Conservation (phyloP, 2,113 vertebrate species). For the Trinectes maculatus region DNA sequence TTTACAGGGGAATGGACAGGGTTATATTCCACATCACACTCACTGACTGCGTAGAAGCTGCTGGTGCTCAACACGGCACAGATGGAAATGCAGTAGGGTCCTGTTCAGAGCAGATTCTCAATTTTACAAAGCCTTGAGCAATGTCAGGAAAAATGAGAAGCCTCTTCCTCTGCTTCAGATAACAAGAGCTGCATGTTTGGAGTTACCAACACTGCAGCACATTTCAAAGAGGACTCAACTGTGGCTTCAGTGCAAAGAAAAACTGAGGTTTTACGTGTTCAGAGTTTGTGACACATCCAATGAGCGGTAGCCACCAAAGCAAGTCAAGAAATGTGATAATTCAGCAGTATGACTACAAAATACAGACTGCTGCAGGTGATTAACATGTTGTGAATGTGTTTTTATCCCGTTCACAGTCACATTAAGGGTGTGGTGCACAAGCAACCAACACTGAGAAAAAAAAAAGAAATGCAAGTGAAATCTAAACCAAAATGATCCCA, state of each 20-base stretch:
- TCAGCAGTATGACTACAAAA: neutral
- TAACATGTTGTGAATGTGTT: neutral
- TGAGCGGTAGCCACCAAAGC: neutral
- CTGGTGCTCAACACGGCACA: slow-evolving; percentile 23
- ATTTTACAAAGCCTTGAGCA: slow-evolving; percentile 31
- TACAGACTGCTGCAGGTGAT: neutral
- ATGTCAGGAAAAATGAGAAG: slow-evolving; percentile 25
- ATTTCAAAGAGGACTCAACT: slow-evolving; percentile 15
- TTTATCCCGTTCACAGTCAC: neutral
- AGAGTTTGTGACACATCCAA: too few species aligned
- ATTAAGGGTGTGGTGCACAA: neutral
- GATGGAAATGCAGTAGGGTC: slow-evolving; percentile 24
- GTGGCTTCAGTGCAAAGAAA: neutral
- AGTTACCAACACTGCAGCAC: slow-evolving; percentile 3
- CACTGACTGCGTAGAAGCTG: slow-evolving; percentile 30
- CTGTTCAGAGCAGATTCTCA: slow-evolving; percentile 10
- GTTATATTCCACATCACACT: slow-evolving; percentile 32
- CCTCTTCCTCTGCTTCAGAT: neutral
- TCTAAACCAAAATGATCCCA: slow-evolving; percentile 58
- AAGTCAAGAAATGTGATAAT: neutral
- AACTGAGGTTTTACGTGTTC: neutral
- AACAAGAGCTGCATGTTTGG: slow-evolving; percentile 9
- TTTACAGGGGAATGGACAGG: slow-evolving; percentile 51
- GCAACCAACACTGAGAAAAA: slow-evolving; percentile 2
- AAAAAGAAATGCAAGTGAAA: slow-evolving; percentile 38